Evolutionary conservation across 2,888 invertebrate genomes (phyloP).

Genomic region (Drosophila mimetica): DNA sequence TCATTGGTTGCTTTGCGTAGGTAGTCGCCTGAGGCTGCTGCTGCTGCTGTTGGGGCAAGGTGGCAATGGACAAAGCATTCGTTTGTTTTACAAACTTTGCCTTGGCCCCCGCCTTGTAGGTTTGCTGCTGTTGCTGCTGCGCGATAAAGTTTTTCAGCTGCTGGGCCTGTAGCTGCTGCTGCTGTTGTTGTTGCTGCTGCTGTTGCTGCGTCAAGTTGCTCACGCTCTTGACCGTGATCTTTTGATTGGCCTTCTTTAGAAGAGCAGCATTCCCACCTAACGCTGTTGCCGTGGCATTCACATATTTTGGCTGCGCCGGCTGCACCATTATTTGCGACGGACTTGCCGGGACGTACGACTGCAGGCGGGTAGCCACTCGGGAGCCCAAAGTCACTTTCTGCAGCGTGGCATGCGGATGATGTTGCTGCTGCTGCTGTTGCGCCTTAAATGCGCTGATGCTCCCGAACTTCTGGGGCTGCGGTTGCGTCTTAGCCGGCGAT

Average conservation of each 20-base stretch:
- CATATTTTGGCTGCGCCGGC: conserved; percentile 77
- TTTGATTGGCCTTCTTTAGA: conserved; percentile 59
- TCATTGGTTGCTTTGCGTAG: conserved; percentile 58
- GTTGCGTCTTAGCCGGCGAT: conserved; percentile 66
- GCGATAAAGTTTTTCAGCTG: conserved; percentile 69
- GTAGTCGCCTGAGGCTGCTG: conserved; percentile 40
- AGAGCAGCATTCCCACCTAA: conserved; percentile 45
- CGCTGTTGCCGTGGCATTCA: conserved; percentile 51
- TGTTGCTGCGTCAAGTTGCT: conserved; percentile 77
- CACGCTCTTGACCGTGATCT: conserved; percentile 68
- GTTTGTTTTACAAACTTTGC: conserved; percentile 82
- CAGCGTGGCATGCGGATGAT: conserved; percentile 52
- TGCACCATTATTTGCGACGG: conserved; percentile 72
- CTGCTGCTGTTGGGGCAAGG: conserved; percentile 68
- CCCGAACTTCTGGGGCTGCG: conserved; percentile 52
- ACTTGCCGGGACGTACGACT: conserved; percentile 70
- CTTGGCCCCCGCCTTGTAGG: conserved; percentile 61
- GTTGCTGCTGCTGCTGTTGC: conserved; percentile 57
- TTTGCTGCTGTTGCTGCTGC: conserved; percentile 60
- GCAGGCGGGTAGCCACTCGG: conserved; percentile 81
- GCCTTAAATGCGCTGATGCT: conserved; percentile 39
- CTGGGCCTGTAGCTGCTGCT: conserved; percentile 65
- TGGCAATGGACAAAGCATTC: conserved; percentile 62
- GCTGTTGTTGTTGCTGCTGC: conserved; percentile 54
- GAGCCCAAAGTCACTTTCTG: conserved; percentile 68